A percentile compares a stretch with the other conserved stretches of the same genome.
These are phyloP conservation scores for Megalops atlanticus DNA, from an alignment of 2,113 vertebrate genomes.

Conservation along the genomic window DNA sequence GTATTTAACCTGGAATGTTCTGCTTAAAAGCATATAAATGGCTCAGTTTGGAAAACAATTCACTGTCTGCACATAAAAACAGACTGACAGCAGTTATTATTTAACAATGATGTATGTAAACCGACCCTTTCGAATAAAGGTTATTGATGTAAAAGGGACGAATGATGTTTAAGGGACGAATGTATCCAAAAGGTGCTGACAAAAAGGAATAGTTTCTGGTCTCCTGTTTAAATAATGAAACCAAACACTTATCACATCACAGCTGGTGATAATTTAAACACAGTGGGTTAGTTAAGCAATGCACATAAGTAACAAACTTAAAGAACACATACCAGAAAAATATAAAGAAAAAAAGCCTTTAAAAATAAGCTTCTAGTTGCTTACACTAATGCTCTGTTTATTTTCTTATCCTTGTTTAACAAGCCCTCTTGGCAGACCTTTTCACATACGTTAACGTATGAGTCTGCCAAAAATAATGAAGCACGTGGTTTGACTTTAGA, in stretches of 20 bases:
- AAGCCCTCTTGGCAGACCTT: slow-evolving; percentile 1
- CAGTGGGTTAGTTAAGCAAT: background rate
- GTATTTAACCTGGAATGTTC: background rate
- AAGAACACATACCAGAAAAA: background rate
- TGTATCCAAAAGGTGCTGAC: no score
- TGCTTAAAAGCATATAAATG: background rate
- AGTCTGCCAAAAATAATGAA: slow-evolving; percentile 56
- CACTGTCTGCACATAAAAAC: no score
- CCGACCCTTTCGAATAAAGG: no score
- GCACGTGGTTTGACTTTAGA: slow-evolving; percentile 49
- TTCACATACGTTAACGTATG: slow-evolving; percentile 49
- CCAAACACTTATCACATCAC: background rate
- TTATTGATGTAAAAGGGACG: no score
- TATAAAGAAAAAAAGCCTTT: background rate
- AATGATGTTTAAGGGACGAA: no score
- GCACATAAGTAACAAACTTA: background rate
- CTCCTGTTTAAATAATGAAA: no score
- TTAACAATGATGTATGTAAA: no score
- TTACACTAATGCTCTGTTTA: background rate
- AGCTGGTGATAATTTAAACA: background rate
- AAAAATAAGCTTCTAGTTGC: background rate
- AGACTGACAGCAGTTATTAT: no score
- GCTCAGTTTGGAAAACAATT: no score
- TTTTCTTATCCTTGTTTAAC: background rate
- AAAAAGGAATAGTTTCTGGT: no score